These are phyloP conservation scores for Zosterops lateralis DNA, from an alignment of 2,113 vertebrate genomes.

Conservation along the genomic window DNA sequence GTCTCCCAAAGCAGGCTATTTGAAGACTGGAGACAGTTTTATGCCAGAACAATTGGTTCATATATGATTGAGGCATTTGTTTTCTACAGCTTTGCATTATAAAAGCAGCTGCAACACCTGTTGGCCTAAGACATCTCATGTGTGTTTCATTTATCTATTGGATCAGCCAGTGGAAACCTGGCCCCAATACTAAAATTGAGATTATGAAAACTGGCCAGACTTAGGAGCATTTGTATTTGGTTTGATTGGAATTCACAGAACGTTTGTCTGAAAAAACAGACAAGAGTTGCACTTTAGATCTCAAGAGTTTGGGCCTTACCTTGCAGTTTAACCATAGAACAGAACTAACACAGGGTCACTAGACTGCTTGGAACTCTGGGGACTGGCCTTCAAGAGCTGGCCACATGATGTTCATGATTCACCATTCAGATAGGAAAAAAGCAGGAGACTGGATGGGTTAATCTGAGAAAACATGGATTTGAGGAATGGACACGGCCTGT, in stretches of 20 bases:
- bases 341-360: neutral
- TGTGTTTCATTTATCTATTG: conserved; percentile 32
- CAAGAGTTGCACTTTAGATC: neutral
- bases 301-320: neutral
- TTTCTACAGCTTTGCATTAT: neutral
- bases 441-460: neutral
- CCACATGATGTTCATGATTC: fast-evolving
- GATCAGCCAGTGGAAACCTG: conserved; percentile 28
- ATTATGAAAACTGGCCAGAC: conserved; percentile 20
- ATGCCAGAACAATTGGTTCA: neutral
- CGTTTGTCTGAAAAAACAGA: conserved; percentile 33
- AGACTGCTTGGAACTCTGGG: neutral
- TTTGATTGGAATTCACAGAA: neutral
- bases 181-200: neutral
- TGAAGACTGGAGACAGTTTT: neutral
- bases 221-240: conserved; percentile 14
- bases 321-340: neutral
- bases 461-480: neutral
- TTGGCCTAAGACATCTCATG: neutral
- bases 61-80: neutral
- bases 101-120: conserved; percentile 41
- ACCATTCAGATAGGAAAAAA: neutral
- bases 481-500: neutral
- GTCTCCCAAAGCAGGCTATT: neutral
- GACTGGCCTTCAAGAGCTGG: neutral